A percentile compares a stretch with the other conserved stretches of the same genome.
These are phyloP conservation scores for Tupaia tana DNA, from an alignment of 2,113 vertebrate species.

Conservation along the genomic window DNA sequence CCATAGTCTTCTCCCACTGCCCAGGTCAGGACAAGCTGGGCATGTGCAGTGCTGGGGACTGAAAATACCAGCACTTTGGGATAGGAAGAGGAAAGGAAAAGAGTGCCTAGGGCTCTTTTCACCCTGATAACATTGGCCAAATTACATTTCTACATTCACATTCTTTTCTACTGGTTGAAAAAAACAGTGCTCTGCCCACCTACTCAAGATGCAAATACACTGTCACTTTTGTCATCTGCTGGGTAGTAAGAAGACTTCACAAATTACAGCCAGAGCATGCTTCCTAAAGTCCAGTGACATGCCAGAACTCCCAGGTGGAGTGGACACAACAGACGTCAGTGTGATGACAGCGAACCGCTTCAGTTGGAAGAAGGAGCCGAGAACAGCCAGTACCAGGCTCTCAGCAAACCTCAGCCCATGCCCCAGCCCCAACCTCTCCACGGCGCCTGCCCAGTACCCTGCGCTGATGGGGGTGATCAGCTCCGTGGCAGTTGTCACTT, in stretches of 20 bases:
- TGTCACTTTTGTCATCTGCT: background rate
- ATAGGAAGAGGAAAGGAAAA: constrained; percentile 1
- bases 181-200: background rate
- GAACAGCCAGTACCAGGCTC: background rate
- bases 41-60: background rate
- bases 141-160: background rate
- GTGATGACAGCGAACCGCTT: background rate
- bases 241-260: background rate
- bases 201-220: background rate
- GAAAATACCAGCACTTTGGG: background rate
- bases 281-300: constrained; percentile 18
- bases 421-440: accelerated
- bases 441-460: constrained; percentile 81
- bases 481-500: constrained; percentile 91
- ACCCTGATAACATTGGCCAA: background rate
- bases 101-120: background rate
- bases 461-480: constrained; percentile 90
- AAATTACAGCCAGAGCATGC: background rate
- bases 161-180: background rate
- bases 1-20: background rate
- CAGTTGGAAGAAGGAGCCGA: background rate
- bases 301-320: background rate
- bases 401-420: background rate
- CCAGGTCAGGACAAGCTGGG: background rate
- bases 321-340: background rate